Evolutionary conservation across 1,140 invertebrate species (phyloP), one percentile per base, ranked within the genome.

Genomic region (Cyphomyrmex costatus): DNA sequence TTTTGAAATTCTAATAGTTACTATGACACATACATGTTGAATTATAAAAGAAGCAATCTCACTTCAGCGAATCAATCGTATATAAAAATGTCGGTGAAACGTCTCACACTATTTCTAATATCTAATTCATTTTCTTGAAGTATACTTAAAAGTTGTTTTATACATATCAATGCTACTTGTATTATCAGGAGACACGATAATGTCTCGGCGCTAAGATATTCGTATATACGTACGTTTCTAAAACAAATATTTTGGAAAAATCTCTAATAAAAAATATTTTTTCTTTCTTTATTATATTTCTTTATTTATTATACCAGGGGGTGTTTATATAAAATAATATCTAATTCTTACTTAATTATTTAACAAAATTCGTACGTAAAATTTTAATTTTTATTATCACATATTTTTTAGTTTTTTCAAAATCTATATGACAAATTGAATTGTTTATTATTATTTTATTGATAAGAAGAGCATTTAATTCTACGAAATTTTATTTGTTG

Each of bases 41-140:
- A 46, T n/a, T 61, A 19, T 30, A n/a, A 61, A 63, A 77, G 16
- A 16, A 24, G n/a, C 60, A 78, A 78, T 74, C 10, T 77, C 16
- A 16, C 16, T 56, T 33, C 7, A 1, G 36, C 21, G 24, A 63
- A 78, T 63, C 21, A 24, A 78, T 63, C 58, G 74, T 46, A 27
- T 46, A 27, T 19, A 63, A 78, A 78, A 78, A 78, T 63, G 5
- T 10, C 24, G 0, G 30, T 49, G 8, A 24, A 61, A 16, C n/a
- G n/a, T 21, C 14, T 16, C 30, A n/a, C 16, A 19, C 7, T 30
- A 12, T 49, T 14, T 56, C 6, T 27, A 27, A 24, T 77, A 46
- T 7, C 12, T 78, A 14, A 74, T 58, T 74, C n/a, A 21, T 24
- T 24, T 77, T 61, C 8, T 24, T 10, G 1, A 27, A 30, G 2